Evolutionary conservation across 2,888 invertebrate genomes (phyloP).

Genomic region (Byasa hedistus): DNA sequence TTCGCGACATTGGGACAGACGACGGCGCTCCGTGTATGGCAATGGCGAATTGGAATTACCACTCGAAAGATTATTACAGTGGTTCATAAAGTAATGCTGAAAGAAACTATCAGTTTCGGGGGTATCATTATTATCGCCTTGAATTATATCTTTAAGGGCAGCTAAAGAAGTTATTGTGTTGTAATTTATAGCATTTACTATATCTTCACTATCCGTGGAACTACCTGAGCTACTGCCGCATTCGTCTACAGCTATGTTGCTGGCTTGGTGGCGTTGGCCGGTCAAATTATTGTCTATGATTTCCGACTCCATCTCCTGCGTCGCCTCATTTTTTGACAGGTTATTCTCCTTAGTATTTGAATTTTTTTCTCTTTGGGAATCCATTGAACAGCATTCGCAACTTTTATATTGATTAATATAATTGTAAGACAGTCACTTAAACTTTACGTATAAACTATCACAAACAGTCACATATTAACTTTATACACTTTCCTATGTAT

Average conservation of each 20-base stretch:
- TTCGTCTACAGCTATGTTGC: slow-evolving; percentile 45
- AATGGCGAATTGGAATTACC: slow-evolving; percentile 73
- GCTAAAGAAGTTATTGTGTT: slow-evolving; percentile 85
- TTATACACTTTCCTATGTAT: slow-evolving; percentile 29
- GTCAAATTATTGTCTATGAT: slow-evolving; percentile 42
- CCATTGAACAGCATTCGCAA: slow-evolving; percentile 69
- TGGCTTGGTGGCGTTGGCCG: slow-evolving; percentile 49
- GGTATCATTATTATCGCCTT: slow-evolving; percentile 79
- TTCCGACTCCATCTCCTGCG: slow-evolving; percentile 57
- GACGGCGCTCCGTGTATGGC: slow-evolving; percentile 80
- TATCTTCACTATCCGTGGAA: slow-evolving; percentile 82
- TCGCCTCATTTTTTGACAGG: slow-evolving; percentile 66
- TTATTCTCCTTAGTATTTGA: slow-evolving; percentile 55
- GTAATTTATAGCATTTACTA: slow-evolving; percentile 84
- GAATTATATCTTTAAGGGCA: slow-evolving; percentile 84
- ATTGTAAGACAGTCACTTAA: slow-evolving; percentile 41
- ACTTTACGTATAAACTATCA: slow-evolving; percentile 27
- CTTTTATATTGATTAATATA: slow-evolving; percentile 40
- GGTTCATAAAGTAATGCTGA: slow-evolving; percentile 86
- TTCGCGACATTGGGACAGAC: slow-evolving; percentile 90
- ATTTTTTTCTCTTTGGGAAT: slow-evolving; percentile 55
- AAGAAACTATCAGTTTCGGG: slow-evolving; percentile 82
- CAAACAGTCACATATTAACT: slow-evolving; percentile 57
- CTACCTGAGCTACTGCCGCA: slow-evolving; percentile 56
- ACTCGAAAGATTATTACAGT: slow-evolving; percentile 85